phyloP scores from a whole-genome alignment of 2,797 vertebrate genomes.

The Haliaeetus vocifer region DNA sequence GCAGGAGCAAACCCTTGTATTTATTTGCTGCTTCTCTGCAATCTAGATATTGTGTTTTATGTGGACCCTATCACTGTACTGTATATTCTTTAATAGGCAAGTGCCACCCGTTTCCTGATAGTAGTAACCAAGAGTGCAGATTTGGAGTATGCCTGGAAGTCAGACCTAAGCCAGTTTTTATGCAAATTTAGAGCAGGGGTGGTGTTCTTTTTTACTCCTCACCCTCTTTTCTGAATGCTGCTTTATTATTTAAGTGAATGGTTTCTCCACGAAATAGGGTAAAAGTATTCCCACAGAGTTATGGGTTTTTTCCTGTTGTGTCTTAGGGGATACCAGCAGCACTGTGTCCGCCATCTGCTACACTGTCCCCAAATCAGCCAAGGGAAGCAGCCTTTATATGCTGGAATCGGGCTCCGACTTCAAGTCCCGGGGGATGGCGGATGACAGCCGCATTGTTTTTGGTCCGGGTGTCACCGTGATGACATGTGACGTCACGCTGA shows the following conservation, averaged over 20 bases:
- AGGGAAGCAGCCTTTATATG: constrained; percentile 85
- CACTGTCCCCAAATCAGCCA: constrained; percentile 85
- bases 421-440: constrained; percentile 84
- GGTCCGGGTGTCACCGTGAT: constrained; percentile 84
- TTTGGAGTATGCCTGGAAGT: not conserved
- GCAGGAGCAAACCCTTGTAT: not conserved
- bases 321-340: constrained; percentile 87
- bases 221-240: not conserved
- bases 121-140: not conserved
- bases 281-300: not conserved
- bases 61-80: not conserved
- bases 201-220: not conserved
- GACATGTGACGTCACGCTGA: constrained; percentile 86
- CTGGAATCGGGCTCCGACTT: constrained; percentile 94
- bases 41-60: not conserved
- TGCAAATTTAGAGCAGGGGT: not conserved
- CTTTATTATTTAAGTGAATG: not conserved
- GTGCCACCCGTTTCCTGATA: not conserved
- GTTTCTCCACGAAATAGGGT: not conserved
- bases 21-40: not conserved
- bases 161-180: not conserved
- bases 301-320: not conserved
- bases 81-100: not conserved
- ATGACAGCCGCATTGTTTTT: constrained; percentile 83
- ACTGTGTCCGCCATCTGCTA: constrained; percentile 90